Base-by-base conservation (phyloP, 2,797 vertebrate genomes). In the Xerus rutilus region DNA sequence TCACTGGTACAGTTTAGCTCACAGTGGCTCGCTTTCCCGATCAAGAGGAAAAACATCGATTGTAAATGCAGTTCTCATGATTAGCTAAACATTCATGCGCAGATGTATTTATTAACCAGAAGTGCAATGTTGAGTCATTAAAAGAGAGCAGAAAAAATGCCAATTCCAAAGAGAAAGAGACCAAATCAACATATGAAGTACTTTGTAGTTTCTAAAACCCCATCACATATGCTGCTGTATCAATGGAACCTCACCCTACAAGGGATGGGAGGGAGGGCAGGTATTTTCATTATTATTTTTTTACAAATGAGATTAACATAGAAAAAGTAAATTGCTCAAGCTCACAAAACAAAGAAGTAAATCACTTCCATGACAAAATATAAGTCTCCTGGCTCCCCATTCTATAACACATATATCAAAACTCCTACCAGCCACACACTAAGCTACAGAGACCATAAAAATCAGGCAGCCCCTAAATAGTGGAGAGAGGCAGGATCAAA, bases 61-160 rank as follows among this genome's bases (percentile, higher is more conserved):
- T 28, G 86, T 62, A 91, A 86, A 85, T 57, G 30, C 13, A 54
- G 32, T 57, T 87, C 77, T 45, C 10, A 45, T n/a, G 70, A 81
- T 47, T 81, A 70, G 54, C 10, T 32, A 91, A 96, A 89, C 73
- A 17, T 69, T 89, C 21, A 0, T 21, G 30, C 49, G 25, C 89
- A 77, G 43, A 54, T 47, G 43, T 57, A 49, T 88, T 86, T 74
- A 90, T 85, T 81, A 90, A 43, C 57, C 78, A 91, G 83, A 59
- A 64, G 3, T 35, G 1, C 25, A 54, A 39, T 12, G 5, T 20
- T 39, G 49, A 49, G 74, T 85, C 74, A 76, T n/a, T 52, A 49
- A 70, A 89, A 32, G 32, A 8, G 14, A 91, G 10, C 23, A 17
- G 20, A 82, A 83, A 83, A 95, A 91, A 47, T 59, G 82, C 5